Percentiles rank a stretch among this genome's conserved stretches.
Evolutionary conservation across 1,140 invertebrate genomes (phyloP).

Genomic region (Drosophila tani): DNA sequence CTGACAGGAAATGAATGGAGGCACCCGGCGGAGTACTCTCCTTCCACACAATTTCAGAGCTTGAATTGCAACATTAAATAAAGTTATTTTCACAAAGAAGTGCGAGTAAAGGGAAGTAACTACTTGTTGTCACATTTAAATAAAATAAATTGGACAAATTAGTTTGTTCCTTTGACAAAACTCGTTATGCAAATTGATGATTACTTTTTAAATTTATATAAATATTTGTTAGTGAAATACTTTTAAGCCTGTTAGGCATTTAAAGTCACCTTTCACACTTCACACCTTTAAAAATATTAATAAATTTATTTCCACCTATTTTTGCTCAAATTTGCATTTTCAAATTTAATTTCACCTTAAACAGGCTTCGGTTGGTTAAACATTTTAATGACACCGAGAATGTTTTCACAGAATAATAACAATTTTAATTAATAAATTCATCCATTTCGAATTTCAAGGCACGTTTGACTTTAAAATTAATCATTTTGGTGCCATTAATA

Average conservation of each 20-base stretch:
- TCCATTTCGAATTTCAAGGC: neutral
- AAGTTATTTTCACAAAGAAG: neutral
- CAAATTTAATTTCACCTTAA: neutral
- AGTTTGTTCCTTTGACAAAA: too few species aligned
- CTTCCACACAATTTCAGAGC: neutral
- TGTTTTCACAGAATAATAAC: neutral
- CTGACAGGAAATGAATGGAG: slow-evolving; percentile 16
- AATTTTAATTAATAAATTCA: neutral
- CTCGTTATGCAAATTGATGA: too few species aligned
- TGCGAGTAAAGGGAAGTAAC: neutral
- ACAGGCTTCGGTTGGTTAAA: neutral
- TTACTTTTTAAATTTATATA: too few species aligned
- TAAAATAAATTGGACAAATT: too few species aligned
- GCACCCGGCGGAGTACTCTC: neutral
- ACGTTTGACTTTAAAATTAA: neutral
- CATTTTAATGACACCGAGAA: neutral
- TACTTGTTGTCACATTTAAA: too few species aligned
- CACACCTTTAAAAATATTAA: too few species aligned
- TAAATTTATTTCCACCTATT: too few species aligned
- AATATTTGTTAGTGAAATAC: too few species aligned
- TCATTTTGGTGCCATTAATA: neutral
- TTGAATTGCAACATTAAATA: slow-evolving; percentile 17
- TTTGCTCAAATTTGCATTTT: neutral
- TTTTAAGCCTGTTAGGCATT: too few species aligned
- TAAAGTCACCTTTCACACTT: too few species aligned